phyloP scores from a whole-genome alignment of 2,888 invertebrate species.

The Orthosia gothica region DNA sequence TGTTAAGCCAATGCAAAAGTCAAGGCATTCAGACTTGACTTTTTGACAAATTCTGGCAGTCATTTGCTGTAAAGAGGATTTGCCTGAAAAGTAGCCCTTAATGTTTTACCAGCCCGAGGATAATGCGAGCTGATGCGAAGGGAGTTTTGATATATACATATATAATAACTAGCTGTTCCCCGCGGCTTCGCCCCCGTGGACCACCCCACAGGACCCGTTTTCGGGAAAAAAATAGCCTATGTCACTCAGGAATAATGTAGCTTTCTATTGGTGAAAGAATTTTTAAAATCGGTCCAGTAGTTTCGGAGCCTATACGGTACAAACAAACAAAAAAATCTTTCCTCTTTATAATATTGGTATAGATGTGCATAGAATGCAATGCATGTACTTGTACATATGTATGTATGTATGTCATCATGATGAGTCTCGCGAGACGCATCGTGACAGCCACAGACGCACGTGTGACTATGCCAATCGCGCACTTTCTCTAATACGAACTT shows the following conservation, averaged over 20 bases:
- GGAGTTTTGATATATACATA: conserved; percentile 24
- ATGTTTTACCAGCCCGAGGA: neutral
- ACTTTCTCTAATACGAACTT: conserved; percentile 78
- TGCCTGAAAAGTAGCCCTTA: neutral
- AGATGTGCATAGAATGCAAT: conserved; percentile 17
- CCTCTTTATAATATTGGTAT: no score
- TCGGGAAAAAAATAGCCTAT: no score
- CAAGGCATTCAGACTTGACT: no score
- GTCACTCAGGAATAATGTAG: no score
- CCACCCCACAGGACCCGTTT: no score
- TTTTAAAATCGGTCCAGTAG: no score
- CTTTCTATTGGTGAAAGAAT: no score
- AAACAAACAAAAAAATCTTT: no score
- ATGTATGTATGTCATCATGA: conserved; percentile 72
- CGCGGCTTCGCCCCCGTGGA: no score
- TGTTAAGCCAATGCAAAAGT: neutral
- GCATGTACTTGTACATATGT: conserved; percentile 44
- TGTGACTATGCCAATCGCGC: conserved; percentile 77
- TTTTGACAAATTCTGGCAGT: neutral
- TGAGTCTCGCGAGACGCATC: conserved; percentile 71
- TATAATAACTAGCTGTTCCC: no score
- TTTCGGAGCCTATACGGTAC: no score
- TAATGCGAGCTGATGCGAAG: neutral
- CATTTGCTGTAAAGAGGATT: neutral
- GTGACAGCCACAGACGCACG: conserved; percentile 70